Percentiles rank a stretch among this genome's conserved stretches.
These are phyloP conservation scores for Pseudomyrmex flavicornis DNA, from an alignment of 1,140 invertebrate species.

Conservation along the genomic window DNA sequence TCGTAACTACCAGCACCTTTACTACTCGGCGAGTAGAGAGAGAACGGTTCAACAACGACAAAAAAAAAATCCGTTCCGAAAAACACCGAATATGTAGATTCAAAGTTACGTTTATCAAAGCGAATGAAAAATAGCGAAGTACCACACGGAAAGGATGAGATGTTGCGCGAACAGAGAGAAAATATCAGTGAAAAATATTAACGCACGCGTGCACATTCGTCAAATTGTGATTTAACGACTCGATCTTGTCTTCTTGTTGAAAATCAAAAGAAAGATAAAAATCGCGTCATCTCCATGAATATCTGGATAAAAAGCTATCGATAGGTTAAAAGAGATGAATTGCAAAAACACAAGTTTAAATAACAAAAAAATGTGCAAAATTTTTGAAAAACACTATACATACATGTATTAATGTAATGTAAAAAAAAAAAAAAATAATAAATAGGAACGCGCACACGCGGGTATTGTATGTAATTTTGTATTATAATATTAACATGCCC, in stretches of 20 bases:
- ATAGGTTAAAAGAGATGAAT: too few species aligned
- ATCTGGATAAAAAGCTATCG: too few species aligned
- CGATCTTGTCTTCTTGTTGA: background rate
- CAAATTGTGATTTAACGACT: slow-evolving; percentile 16
- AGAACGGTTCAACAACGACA: background rate
- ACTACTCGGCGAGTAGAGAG: background rate
- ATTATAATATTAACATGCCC: too few species aligned
- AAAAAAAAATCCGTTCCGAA: slow-evolving; percentile 22
- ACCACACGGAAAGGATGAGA: background rate
- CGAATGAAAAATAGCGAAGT: slow-evolving; percentile 45
- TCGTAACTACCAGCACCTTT: slow-evolving; percentile 36
- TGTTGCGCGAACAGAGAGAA: background rate
- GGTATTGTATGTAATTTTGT: too few species aligned
- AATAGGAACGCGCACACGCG: too few species aligned
- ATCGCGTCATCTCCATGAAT: background rate
- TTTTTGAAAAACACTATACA: background rate
- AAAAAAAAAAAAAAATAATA: background rate
- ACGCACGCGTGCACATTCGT: background rate
- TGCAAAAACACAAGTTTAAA: too few species aligned
- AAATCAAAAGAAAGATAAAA: background rate
- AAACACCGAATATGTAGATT: background rate
- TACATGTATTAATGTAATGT: background rate
- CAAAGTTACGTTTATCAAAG: slow-evolving; percentile 46
- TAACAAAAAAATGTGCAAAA: background rate
- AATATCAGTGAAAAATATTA: background rate